A percentile compares a stretch with the other conserved stretches of the same genome.
Evolutionary conservation across 2,113 vertebrate species (phyloP).

Genomic region (Sander vitreus): DNA sequence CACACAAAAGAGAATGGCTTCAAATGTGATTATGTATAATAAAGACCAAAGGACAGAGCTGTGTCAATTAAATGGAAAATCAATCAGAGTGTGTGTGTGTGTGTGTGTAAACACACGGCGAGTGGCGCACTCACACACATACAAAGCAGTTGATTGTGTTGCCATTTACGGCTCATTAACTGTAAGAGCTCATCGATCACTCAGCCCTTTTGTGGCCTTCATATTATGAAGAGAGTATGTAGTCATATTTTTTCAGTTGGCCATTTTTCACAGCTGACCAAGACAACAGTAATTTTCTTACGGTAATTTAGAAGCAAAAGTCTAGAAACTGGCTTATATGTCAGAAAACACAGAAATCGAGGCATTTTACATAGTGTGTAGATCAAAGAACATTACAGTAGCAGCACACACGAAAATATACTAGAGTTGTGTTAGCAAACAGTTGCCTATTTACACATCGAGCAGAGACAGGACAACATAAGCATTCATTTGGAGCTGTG

Average conservation of each 20-base stretch:
- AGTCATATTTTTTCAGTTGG: not conserved
- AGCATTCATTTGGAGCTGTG: too few species aligned
- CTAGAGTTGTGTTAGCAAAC: not conserved
- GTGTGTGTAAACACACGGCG: slow-evolving; percentile 16
- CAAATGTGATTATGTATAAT: not conserved
- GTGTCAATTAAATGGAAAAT: not conserved
- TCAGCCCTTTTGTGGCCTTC: not conserved
- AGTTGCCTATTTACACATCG: too few species aligned
- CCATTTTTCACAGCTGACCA: not conserved
- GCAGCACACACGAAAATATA: too few species aligned
- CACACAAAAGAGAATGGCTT: slow-evolving; percentile 1
- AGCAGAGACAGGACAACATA: too few species aligned
- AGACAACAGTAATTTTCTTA: not conserved
- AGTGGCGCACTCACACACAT: not conserved
- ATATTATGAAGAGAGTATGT: not conserved
- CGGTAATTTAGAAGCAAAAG: not conserved
- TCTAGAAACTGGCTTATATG: not conserved
- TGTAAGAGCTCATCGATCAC: slow-evolving; percentile 43
- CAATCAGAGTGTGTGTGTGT: not conserved
- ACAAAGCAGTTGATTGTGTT: slow-evolving; percentile 6
- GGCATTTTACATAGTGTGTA: too few species aligned
- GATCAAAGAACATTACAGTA: too few species aligned
- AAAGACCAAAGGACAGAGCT: not conserved
- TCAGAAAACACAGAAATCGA: too few species aligned
- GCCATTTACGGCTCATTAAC: slow-evolving; percentile 43